phyloP scores from a whole-genome alignment of 2,113 vertebrate species.

The Apistogramma diplotaenia region DNA sequence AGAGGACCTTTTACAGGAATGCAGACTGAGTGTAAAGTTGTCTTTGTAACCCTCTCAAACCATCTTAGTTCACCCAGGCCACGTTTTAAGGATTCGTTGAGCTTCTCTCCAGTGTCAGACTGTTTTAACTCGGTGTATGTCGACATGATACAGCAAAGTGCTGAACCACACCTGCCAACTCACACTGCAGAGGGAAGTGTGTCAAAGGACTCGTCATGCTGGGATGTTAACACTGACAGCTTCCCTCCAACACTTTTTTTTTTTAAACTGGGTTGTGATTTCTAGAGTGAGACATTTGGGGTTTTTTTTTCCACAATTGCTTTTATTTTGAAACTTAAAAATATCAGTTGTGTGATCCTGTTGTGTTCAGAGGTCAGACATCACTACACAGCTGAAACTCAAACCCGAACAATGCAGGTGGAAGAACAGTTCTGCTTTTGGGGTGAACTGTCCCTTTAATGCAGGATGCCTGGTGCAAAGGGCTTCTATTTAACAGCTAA shows the following conservation, averaged over 20 bases:
- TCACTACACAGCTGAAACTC: background rate
- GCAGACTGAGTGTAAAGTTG: background rate
- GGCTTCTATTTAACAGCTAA: too few relatives aligned
- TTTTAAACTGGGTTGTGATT: background rate
- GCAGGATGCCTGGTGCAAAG: background rate
- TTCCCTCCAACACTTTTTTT: background rate
- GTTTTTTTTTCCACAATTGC: too few relatives aligned
- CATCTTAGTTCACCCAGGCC: background rate
- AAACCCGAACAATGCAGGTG: background rate
- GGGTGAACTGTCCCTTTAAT: background rate
- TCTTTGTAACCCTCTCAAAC: background rate
- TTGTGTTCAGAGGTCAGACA: background rate
- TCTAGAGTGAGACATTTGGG: too few relatives aligned
- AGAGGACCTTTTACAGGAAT: background rate
- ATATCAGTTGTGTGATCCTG: background rate
- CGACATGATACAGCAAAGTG: background rate
- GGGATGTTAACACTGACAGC: background rate
- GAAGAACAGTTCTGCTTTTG: background rate
- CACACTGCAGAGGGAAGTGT: background rate
- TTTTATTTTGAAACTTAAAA: too few relatives aligned
- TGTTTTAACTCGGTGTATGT: background rate
- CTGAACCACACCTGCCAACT: background rate
- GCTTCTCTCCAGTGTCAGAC: rapidly evolving
- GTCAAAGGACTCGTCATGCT: rapidly evolving
- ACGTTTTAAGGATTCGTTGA: background rate